phyloP scores from a whole-genome alignment of 2,113 vertebrate species.

The Gallinago media region DNA sequence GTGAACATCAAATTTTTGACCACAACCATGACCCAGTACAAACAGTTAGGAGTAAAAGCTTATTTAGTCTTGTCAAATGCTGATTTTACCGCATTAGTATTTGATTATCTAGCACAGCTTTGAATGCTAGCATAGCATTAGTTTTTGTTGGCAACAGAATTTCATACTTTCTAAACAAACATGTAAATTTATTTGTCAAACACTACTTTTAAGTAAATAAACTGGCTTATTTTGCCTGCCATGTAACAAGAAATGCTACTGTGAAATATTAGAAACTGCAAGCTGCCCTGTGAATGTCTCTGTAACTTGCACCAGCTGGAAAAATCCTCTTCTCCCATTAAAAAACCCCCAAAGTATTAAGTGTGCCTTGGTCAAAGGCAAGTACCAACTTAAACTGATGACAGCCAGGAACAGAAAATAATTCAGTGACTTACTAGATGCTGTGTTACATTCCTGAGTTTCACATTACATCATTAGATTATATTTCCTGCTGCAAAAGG shows the following conservation, averaged over 20 bases:
- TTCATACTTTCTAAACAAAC: not conserved
- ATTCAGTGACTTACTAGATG: not conserved
- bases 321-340: not conserved
- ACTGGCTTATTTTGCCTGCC: not conserved
- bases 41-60: not conserved
- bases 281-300: not conserved
- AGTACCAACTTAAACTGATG: not conserved
- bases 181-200: not conserved
- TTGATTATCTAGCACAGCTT: not conserved
- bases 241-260: not conserved
- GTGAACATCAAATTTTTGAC: not conserved
- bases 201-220: not conserved
- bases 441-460: constrained; percentile 24
- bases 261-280: not conserved
- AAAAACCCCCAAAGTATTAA: not conserved
- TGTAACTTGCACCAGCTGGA: not conserved
- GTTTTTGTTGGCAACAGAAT: not conserved
- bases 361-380: not conserved
- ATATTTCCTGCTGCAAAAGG: constrained; percentile 33
- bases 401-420: constrained; percentile 27
- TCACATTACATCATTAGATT: constrained; percentile 50
- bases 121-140: not conserved
- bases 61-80: not conserved
- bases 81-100: not conserved
- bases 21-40: not conserved